A percentile compares a stretch with the other conserved stretches of the same genome.
These are phyloP conservation scores for Argyresthia albistria DNA, from an alignment of 2,888 invertebrate species.

Conservation along the genomic window DNA sequence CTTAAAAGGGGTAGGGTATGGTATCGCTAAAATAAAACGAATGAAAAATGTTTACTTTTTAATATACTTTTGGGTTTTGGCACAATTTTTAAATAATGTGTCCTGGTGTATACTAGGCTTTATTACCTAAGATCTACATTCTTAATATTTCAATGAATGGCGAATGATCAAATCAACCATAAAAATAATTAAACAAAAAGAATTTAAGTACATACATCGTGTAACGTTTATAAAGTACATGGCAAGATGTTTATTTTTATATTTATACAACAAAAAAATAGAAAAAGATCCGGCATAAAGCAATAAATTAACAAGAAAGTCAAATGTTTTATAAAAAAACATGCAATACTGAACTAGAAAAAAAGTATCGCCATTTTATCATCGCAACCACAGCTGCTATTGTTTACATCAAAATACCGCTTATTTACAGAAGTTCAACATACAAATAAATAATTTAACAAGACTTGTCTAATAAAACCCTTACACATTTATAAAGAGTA, in stretches of 20 bases:
- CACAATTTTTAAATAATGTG: conserved; percentile 71
- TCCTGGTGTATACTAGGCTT: conserved; percentile 64
- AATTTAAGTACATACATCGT: background rate
- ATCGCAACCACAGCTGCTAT: conserved; percentile 37
- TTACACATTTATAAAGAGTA: conserved; percentile 59
- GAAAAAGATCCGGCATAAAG: background rate
- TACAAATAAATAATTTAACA: conserved; percentile 71
- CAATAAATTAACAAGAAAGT: conserved; percentile 2
- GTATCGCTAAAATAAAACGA: conserved; percentile 30
- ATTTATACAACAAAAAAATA: background rate
- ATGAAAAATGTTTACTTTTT: conserved; percentile 51
- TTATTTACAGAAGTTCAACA: conserved; percentile 68
- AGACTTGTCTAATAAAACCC: conserved; percentile 50
- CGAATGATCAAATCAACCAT: conserved; percentile 21
- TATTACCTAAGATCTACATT: conserved; percentile 62
- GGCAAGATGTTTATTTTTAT: background rate
- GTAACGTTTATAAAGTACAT: conserved; percentile 1
- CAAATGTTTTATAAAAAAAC: background rate
- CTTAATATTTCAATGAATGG: conserved; percentile 47
- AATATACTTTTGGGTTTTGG: conserved; percentile 72
- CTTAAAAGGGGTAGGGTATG: too few relatives aligned
- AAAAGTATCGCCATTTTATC: conserved; percentile 2
- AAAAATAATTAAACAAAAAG: background rate
- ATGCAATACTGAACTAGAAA: conserved; percentile 3
- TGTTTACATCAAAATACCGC: conserved; percentile 55